Evolutionary conservation across 23 tunicate genomes (phyloP).

Genomic region (Halocynthia roretzi): DNA sequence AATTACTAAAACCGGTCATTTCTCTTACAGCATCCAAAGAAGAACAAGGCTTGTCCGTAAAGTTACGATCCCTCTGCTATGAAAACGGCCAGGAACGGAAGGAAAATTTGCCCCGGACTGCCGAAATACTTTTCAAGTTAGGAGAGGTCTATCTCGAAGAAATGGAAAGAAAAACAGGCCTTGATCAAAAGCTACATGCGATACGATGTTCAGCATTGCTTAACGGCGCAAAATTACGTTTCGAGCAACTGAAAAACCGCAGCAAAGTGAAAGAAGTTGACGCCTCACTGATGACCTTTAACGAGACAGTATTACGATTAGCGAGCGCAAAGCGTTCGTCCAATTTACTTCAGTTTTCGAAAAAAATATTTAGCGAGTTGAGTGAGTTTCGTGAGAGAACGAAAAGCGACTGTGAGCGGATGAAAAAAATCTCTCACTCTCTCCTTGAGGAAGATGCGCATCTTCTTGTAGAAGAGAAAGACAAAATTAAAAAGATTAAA

Average conservation of each 20-base stretch:
- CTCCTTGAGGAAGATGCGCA: neutral
- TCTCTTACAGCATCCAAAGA: neutral
- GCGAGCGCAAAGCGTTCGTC: too few relatives aligned
- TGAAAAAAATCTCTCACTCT: too few relatives aligned
- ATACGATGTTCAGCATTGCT: slow-evolving; percentile 51
- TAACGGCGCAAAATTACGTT: slow-evolving; percentile 29
- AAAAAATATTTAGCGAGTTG: too few relatives aligned
- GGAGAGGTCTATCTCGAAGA: slow-evolving; percentile 33
- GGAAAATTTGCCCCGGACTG: slow-evolving; percentile 24
- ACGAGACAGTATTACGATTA: too few relatives aligned
- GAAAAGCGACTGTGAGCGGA: too few relatives aligned
- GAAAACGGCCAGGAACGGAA: slow-evolving; percentile 40
- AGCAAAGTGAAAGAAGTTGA: neutral
- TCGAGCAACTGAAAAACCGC: neutral
- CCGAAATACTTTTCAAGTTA: slow-evolving; percentile 38
- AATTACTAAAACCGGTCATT: too few relatives aligned
- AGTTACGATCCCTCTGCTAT: slow-evolving; percentile 30
- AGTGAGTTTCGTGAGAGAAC: too few relatives aligned
- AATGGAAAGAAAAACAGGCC: neutral
- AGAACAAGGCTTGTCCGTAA: slow-evolving; percentile 20
- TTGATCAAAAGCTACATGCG: slow-evolving; percentile 35
- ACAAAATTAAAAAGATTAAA: slow-evolving; percentile 1
- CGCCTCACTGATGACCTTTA: neutral
- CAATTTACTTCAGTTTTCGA: neutral
- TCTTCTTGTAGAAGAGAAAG: neutral